Percentiles rank a stretch among this genome's conserved stretches.
phyloP scores from a whole-genome alignment of 2,797 vertebrate genomes.

The Uromys caudimaculatus region DNA sequence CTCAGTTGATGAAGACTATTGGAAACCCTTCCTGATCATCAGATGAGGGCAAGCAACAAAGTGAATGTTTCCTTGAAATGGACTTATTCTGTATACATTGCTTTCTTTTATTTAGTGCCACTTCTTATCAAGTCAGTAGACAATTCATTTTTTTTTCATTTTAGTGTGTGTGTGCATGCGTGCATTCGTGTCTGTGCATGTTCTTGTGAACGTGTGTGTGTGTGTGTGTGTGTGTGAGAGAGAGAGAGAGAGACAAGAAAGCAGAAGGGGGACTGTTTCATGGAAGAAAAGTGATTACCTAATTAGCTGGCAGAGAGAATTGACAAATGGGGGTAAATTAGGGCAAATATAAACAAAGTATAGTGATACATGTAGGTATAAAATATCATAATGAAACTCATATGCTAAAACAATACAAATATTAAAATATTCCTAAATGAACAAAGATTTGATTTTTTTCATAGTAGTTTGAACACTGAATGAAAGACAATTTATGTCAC shows the following conservation, averaged over 20 bases:
- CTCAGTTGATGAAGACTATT: background rate
- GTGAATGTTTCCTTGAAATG: background rate
- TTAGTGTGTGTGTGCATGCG: background rate
- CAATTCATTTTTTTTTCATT: background rate
- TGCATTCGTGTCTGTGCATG: background rate
- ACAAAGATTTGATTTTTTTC: background rate
- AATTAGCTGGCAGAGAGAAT: too few relatives aligned
- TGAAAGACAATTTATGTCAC: background rate
- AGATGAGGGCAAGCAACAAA: too few relatives aligned
- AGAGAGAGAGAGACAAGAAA: background rate
- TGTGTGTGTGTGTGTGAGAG: too few relatives aligned
- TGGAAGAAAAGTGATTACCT: background rate
- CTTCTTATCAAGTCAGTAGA: accelerated
- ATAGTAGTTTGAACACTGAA: background rate
- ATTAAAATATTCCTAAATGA: background rate
- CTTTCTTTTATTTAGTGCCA: background rate
- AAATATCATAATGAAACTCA: background rate
- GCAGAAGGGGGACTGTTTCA: background rate
- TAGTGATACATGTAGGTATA: background rate
- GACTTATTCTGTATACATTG: too few relatives aligned
- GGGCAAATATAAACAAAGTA: too few relatives aligned
- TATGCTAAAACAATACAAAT: background rate
- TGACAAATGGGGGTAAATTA: background rate
- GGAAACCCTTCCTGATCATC: background rate
- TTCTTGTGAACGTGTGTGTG: background rate